phyloP scores from a whole-genome alignment of 1,140 invertebrate genomes.

The Paraescarpia echinospica region DNA sequence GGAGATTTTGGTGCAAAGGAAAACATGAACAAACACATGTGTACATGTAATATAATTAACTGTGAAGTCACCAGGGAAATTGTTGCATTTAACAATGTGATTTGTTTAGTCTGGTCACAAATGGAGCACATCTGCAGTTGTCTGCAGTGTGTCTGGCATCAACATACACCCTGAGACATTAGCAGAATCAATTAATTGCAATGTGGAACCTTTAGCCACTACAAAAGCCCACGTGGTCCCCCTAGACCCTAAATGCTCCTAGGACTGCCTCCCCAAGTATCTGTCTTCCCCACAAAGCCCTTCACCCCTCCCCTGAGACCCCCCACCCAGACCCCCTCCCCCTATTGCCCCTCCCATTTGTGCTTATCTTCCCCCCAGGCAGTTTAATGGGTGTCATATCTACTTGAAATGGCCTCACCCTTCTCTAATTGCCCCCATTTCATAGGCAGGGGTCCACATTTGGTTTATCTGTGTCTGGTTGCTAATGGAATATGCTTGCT shows the following conservation, averaged over 20 bases:
- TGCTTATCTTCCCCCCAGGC: background rate
- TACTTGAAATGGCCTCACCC: background rate
- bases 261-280: background rate
- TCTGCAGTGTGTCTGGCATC: background rate
- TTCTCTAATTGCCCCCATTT: background rate
- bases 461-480: background rate
- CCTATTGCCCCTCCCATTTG: background rate
- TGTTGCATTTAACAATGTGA: background rate
- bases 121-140: background rate
- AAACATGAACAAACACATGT: background rate
- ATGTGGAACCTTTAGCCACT: background rate
- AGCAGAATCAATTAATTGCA: background rate
- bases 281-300: background rate
- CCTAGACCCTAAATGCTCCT: background rate
- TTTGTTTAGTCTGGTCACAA: background rate
- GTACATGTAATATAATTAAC: background rate
- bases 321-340: background rate
- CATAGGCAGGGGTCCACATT: constrained; percentile 3
- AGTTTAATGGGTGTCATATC: background rate
- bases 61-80: background rate
- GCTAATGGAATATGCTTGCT: background rate
- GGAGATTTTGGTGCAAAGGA: background rate
- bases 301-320: background rate
- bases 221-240: no score
- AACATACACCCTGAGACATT: background rate